phyloP scores from a whole-genome alignment of 2,113 vertebrate genomes.

The Hippocampus comes region DNA sequence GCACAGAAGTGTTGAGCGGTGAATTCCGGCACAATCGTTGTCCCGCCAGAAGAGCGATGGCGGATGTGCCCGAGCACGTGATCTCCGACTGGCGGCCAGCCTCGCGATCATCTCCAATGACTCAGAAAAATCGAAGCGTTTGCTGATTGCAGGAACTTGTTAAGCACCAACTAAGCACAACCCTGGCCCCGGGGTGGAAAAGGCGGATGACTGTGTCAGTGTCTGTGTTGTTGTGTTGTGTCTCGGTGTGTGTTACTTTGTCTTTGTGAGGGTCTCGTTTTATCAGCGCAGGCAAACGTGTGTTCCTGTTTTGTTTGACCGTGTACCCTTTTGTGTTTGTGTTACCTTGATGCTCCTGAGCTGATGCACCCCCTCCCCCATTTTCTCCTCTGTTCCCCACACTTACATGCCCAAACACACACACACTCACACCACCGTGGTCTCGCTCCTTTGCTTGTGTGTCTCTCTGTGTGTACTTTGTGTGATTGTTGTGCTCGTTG shows the following conservation, averaged over 20 bases:
- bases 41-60: too few relatives aligned
- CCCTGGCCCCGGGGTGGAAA: too few relatives aligned
- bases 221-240: not conserved
- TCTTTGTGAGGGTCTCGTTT: too few relatives aligned
- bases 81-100: too few relatives aligned
- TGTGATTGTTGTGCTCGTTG: constrained; percentile 16
- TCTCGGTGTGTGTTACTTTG: too few relatives aligned
- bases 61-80: too few relatives aligned
- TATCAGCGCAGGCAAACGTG: not conserved
- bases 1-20: too few relatives aligned
- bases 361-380: constrained; percentile 38
- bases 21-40: too few relatives aligned
- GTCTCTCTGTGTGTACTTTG: constrained; percentile 11
- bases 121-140: too few relatives aligned
- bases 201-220: not conserved
- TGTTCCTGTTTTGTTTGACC: not conserved
- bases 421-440: not conserved
- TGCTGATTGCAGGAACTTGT: too few relatives aligned
- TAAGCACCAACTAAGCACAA: too few relatives aligned
- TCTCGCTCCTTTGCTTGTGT: not conserved
- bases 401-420: not conserved
- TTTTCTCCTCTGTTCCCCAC: not conserved
- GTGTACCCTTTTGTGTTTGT: constrained; percentile 16
- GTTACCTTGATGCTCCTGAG: constrained; percentile 23
- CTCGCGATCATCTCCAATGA: too few relatives aligned